Conservation (phyloP, 2,888 invertebrate genomes). For the Sarcophaga carnaria region DNA sequence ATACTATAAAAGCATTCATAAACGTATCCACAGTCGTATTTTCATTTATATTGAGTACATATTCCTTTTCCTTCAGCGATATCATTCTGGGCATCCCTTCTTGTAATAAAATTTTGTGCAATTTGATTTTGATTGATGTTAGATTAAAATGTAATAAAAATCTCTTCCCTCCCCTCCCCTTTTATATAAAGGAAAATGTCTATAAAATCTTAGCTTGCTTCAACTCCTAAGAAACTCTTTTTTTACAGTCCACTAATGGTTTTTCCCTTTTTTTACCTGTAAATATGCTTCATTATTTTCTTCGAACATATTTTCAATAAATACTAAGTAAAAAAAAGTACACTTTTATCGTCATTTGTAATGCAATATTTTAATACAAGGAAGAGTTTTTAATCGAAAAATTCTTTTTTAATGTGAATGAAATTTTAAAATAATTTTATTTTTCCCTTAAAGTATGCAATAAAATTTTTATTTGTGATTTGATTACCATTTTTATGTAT, state of each 20-base stretch:
- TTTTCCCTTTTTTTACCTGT: slow-evolving; percentile 40
- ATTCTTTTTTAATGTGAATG: too few species aligned
- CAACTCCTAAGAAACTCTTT: slow-evolving; percentile 3
- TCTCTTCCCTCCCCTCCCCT: background rate
- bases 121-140: slow-evolving; percentile 72
- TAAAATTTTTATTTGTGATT: slow-evolving; percentile 1
- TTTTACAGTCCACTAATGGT: background rate
- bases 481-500: background rate
- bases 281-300: slow-evolving; percentile 20
- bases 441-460: background rate
- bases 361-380: too few species aligned
- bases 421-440: background rate
- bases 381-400: too few species aligned
- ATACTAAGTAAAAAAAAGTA: background rate
- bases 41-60: background rate
- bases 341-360: too few species aligned
- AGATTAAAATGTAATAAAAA: slow-evolving; percentile 71
- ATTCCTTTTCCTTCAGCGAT: slow-evolving; percentile 21
- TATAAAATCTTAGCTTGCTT: slow-evolving; percentile 13
- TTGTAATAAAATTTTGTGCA: slow-evolving; percentile 63
- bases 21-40: background rate
- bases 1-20: background rate
- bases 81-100: slow-evolving; percentile 2
- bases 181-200: background rate
- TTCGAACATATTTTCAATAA: background rate